phyloP scores from a whole-genome alignment of 2,888 invertebrate genomes.

The Deilephila elpenor region DNA sequence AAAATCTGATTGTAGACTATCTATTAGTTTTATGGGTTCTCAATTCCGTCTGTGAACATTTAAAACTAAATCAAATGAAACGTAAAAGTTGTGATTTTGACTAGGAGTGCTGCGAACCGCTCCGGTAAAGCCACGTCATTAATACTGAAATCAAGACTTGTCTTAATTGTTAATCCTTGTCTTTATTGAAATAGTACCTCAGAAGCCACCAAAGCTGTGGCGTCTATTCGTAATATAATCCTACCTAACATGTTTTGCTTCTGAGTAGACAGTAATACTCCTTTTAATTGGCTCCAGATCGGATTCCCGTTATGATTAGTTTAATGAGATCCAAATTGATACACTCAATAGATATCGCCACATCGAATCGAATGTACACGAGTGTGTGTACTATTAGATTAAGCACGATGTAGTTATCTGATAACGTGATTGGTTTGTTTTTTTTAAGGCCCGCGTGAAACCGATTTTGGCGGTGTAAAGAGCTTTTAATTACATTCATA shows the following conservation, averaged over 20 bases:
- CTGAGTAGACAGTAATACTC: conserved; percentile 26
- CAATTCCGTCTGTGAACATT: too few relatives aligned
- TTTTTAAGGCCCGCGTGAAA: conserved; percentile 33
- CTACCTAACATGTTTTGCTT: conserved; percentile 7
- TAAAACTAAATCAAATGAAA: too few relatives aligned
- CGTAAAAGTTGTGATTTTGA: too few relatives aligned
- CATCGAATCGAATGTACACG: conserved; percentile 33
- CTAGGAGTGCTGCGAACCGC: too few relatives aligned
- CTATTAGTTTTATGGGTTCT: too few relatives aligned
- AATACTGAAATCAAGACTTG: too few relatives aligned
- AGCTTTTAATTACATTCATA: conserved; percentile 26
- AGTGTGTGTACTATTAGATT: conserved; percentile 38
- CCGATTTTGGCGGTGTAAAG: conserved; percentile 15
- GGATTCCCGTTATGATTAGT: conserved; percentile 48
- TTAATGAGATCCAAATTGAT: conserved; percentile 57
- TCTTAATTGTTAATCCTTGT: neutral
- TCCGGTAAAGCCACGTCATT: too few relatives aligned
- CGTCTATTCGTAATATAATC: conserved; percentile 9
- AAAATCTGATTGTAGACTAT: too few relatives aligned
- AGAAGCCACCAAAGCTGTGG: neutral
- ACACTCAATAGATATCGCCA: conserved; percentile 45
- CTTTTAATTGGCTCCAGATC: conserved; percentile 47
- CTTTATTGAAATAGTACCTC: neutral
- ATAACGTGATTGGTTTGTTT: conserved; percentile 48
- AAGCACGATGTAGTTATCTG: conserved; percentile 44